Evolutionary conservation across 2,113 vertebrate genomes (phyloP).

Genomic region (Chitala chitala): DNA sequence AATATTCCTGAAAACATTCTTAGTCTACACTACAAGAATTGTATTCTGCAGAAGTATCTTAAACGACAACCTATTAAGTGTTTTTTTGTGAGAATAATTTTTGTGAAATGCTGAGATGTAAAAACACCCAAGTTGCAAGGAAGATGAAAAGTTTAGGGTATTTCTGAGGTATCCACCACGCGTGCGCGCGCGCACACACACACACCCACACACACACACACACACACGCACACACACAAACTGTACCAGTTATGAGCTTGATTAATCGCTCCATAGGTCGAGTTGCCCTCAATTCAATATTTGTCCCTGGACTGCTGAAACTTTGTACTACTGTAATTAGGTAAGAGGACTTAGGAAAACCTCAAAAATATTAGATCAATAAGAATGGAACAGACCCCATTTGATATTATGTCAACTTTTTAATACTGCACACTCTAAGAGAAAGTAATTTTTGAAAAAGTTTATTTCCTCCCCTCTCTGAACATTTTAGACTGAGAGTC

Average conservation of each 20-base stretch:
- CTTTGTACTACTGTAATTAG: slow-evolving; percentile 15
- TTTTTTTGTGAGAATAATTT: too few relatives aligned
- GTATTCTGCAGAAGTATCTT: too few relatives aligned
- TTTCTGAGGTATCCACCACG: too few relatives aligned
- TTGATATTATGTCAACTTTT: slow-evolving; percentile 14
- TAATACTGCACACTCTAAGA: slow-evolving; percentile 10
- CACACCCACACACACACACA: slow-evolving; percentile 17
- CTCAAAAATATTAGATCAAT: slow-evolving; percentile 19
- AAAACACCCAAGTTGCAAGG: too few relatives aligned
- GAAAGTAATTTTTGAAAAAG: slow-evolving; percentile 10
- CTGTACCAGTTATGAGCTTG: background rate
- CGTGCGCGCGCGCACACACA: background rate
- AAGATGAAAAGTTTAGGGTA: too few relatives aligned
- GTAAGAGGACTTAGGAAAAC: slow-evolving; percentile 13
- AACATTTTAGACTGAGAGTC: slow-evolving; percentile 5
- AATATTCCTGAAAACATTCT: too few relatives aligned
- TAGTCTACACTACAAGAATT: too few relatives aligned
- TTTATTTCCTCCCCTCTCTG: background rate
- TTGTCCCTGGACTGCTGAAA: slow-evolving; percentile 15
- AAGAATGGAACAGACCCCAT: slow-evolving; percentile 15
- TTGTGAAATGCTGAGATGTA: too few relatives aligned
- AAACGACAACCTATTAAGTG: too few relatives aligned
- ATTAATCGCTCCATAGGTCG: slow-evolving; percentile 2
- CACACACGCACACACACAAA: slow-evolving; percentile 12
- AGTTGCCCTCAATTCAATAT: slow-evolving; percentile 3